Evolutionary conservation across 1,140 invertebrate genomes (phyloP).

Genomic region (Cataglyphis hispanica): DNA sequence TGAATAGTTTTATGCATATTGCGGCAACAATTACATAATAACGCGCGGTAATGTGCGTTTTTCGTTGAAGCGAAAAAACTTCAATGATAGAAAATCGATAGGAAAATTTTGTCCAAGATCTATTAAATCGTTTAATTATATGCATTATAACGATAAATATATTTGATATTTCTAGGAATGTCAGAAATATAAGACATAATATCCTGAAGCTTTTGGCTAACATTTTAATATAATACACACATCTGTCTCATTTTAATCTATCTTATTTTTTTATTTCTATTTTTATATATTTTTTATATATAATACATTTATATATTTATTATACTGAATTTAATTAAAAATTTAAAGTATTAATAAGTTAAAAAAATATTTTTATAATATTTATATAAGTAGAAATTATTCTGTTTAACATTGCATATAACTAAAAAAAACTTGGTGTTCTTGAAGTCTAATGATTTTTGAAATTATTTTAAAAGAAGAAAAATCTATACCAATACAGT

Average conservation of each 20-base stretch:
- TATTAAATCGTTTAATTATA: background rate
- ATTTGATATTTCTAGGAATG: constrained; percentile 7
- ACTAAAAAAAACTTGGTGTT: background rate
- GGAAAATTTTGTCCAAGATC: constrained; percentile 1
- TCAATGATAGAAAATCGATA: background rate
- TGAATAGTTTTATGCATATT: constrained; percentile 76
- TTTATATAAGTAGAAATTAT: background rate
- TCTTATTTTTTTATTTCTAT: background rate
- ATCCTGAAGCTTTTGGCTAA: background rate
- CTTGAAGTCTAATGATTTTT: background rate
- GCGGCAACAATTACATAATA: constrained; percentile 77
- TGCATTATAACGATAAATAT: constrained; percentile 3
- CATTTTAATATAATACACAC: background rate
- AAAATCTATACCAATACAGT: background rate
- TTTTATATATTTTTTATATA: background rate
- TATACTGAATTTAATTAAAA: background rate
- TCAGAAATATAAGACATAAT: background rate
- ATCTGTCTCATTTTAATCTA: background rate
- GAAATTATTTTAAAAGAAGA: background rate
- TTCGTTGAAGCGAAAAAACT: background rate
- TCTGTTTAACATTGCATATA: background rate
- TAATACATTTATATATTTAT: too few relatives aligned
- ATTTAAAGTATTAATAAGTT: background rate
- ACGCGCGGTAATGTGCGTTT: constrained; percentile 17
- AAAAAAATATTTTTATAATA: background rate